Percentiles rank a stretch among this genome's conserved stretches.
Conservation (phyloP, 2,888 invertebrate genomes). For the Drosophila tanythrix region DNA sequence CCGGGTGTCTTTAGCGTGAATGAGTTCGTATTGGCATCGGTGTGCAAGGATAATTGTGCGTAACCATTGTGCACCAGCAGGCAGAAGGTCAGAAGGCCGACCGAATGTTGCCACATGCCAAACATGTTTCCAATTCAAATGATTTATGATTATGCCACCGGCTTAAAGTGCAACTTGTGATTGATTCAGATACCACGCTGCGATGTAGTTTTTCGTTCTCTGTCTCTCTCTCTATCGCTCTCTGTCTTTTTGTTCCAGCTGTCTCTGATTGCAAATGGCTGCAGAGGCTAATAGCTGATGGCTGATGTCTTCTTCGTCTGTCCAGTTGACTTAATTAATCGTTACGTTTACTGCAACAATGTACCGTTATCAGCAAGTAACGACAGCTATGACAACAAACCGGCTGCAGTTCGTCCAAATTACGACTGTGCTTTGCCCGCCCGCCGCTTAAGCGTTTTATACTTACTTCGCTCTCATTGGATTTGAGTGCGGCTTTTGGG, state of each 20-base stretch:
- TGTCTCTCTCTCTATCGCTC: neutral
- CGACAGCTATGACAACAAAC: constrained; percentile 13
- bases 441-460: constrained; percentile 57
- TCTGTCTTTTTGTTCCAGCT: too few relatives aligned
- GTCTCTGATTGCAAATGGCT: constrained; percentile 1
- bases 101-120: constrained; percentile 10
- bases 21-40: constrained; percentile 83
- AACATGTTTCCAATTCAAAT: constrained; percentile 37
- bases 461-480: constrained; percentile 24
- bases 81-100: constrained; percentile 32
- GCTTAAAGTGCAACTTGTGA: constrained; percentile 43
- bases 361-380: constrained; percentile 15
- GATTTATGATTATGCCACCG: constrained; percentile 26
- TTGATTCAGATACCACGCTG: constrained; percentile 42
- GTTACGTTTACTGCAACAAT: constrained; percentile 13
- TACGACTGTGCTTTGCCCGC: constrained; percentile 60
- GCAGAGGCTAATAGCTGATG: neutral
- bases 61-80: constrained; percentile 50
- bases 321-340: constrained; percentile 36
- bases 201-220: neutral
- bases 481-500: neutral
- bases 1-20: constrained; percentile 83
- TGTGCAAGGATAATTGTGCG: constrained; percentile 83
- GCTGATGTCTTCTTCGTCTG: neutral
- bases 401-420: constrained; percentile 40